Evolutionary conservation across 2,113 vertebrate genomes (phyloP).

Genomic region (Polyodon spathula): DNA sequence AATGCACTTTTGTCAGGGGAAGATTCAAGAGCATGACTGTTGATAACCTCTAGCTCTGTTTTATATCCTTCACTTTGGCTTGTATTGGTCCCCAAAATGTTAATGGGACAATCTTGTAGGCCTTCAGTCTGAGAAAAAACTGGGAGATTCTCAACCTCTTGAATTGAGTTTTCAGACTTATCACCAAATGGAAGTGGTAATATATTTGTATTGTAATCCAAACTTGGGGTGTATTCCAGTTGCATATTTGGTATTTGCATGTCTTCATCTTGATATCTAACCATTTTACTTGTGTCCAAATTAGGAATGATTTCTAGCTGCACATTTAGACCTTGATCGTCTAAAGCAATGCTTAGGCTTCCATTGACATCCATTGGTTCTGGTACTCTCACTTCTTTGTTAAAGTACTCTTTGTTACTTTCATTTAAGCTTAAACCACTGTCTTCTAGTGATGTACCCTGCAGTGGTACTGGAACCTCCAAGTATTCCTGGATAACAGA

Average conservation of each 20-base stretch:
- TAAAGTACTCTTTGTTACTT: neutral
- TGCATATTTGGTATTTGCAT: neutral
- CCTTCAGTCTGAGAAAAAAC: too few relatives aligned
- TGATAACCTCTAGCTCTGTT: neutral
- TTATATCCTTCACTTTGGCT: neutral
- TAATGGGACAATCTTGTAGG: too few relatives aligned
- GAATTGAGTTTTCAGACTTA: neutral
- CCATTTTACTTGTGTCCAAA: neutral
- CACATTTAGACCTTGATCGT: conserved; percentile 15
- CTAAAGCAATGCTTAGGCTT: neutral
- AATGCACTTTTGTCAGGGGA: neutral
- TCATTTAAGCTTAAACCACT: neutral
- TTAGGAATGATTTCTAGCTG: conserved; percentile 2
- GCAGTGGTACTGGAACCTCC: neutral
- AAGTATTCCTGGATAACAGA: neutral
- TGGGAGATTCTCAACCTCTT: too few relatives aligned
- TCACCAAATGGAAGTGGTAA: neutral
- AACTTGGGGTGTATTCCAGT: neutral
- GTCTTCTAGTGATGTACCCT: neutral
- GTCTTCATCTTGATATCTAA: neutral
- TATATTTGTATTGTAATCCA: neutral
- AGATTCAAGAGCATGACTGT: neutral
- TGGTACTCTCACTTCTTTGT: neutral
- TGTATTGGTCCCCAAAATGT: too few relatives aligned
- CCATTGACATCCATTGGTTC: neutral